Base-by-base conservation (phyloP, 2,888 invertebrate genomes). In the Xanthostigma xanthostigma region DNA sequence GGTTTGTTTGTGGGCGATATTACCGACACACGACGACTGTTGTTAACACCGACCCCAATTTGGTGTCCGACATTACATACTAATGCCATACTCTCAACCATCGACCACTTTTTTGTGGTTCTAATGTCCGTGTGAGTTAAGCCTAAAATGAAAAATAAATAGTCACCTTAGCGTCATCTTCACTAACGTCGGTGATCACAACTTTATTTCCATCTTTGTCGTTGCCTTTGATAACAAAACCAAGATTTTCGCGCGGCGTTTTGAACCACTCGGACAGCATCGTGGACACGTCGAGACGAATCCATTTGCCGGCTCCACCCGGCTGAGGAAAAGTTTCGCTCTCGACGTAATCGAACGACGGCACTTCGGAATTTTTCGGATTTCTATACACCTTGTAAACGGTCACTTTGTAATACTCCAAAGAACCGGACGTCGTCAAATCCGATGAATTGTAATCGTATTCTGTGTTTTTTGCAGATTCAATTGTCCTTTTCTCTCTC, bases 251-350 rank as follows among this genome's bases (percentile, higher is more conserved):
- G 49, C 79, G 71, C 3, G 83, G 81, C 62, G 79, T 74, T 54
- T 79, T 79, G 64, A 84, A 80, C 81, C 88, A 89, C 57, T 84
- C 81, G 44, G 77, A 75, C 36, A 88, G 80, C 68, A 87, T 76
- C 42, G 77, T 76, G 41, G 81, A 79, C 8, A 89, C 72, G 58
- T 89, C 85, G 45, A 89, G 69, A 56, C 78, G 78, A 53, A 87
- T 67, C 87, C 87, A 89, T 44, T 74, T 75, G 5, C 82, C 83
- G 2, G 68, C 71, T 11, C 78, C 70, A 60, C 74, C 60, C n/a
- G 71, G 70, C 51, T 73, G 64, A 37, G 65, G 65, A 52, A 73
- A 64, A 56, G 71, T 69, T 47, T 66, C 64, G 10, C 62, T 60
- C 13, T 60, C 58, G n/a, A 67, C 61, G 53, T 59, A 59, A 17